Evolutionary conservation across 1,140 invertebrate genomes (phyloP).

Genomic region (Doryteuthis pealeii): DNA sequence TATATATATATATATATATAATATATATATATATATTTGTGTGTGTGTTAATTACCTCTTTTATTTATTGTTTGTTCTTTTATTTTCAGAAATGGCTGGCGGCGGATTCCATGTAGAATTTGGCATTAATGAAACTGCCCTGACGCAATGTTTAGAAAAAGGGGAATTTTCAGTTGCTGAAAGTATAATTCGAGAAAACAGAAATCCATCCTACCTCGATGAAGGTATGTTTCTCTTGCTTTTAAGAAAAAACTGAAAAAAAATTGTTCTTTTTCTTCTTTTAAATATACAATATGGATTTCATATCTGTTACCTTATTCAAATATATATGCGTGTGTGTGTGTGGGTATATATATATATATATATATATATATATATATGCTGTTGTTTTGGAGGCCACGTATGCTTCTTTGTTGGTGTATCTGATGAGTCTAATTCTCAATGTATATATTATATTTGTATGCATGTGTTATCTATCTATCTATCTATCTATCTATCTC

Average conservation of each 20-base stretch:
- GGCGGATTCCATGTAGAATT: slow-evolving; percentile 55
- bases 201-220: slow-evolving; percentile 49
- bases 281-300: background rate
- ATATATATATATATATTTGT: too few relatives aligned
- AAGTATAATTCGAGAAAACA: slow-evolving; percentile 41
- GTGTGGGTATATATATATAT: background rate
- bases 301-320: too few relatives aligned
- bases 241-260: background rate
- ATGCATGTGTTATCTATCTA: too few relatives aligned
- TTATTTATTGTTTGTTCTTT: background rate
- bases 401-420: too few relatives aligned
- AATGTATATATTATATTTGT: too few relatives aligned
- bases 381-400: too few relatives aligned
- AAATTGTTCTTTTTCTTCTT: background rate
- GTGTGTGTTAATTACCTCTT: too few relatives aligned
- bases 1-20: too few relatives aligned
- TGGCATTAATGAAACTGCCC: slow-evolving; percentile 53
- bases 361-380: slow-evolving; percentile 4
- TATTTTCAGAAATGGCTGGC: slow-evolving; percentile 29
- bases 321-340: background rate
- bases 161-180: slow-evolving; percentile 45
- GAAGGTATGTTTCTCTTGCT: slow-evolving; percentile 37
- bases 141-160: slow-evolving; percentile 46
- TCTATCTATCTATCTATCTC: too few relatives aligned
- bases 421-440: too few relatives aligned